Base-by-base conservation (phyloP, 1,140 invertebrate genomes). In the Hermetia illucens region DNA sequence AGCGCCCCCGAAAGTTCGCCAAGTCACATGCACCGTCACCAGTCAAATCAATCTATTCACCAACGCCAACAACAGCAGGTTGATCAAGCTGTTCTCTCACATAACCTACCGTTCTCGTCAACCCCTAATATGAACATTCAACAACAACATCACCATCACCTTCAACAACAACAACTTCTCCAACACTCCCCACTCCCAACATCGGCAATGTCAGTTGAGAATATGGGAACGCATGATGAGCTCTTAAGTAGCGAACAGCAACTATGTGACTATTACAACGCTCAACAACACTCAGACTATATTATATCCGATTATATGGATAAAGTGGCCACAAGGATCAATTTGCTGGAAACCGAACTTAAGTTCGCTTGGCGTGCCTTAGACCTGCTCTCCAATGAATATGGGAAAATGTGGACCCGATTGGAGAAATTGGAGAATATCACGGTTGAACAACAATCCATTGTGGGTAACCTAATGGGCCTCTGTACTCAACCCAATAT, bases 351-450 rank as follows among this genome's bases (percentile, higher is more conserved):
- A 61, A 85, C 84, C 1, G 88, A 93, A 59, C 65, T 93, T 15
- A 82, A 86, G 45, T 90, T 87, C 52, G 88, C 88, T 1, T 93
- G 88, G 88, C 70, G 86, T 42, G 85, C 88, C 2, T 63, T 94
- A 36, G 87, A 92, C 55, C 68, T 92, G 24, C 70, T 94, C 5
- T 90, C 85, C 15, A 82, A 86, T 48, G 89, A 93, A 55, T 93
- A 91, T 50, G 81, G 89, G 12, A 85, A 87, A 53, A 93, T 94
- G 78, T 92, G 88, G 88, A 82, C 88, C 53, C 69, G 86, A 36
- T 66, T 94, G 32, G 88, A 94, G 51, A 87, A 89, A 59, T 63
- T 92, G n/a, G 89, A 94, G 58, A 74, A 81, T 25, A 70, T 93
- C 30, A 67, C 92, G 1, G 81, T 79, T 50, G 85, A 92, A 52